Base-by-base conservation (phyloP, 2,113 vertebrate species). In the Telmatochromis sp. region DNA sequence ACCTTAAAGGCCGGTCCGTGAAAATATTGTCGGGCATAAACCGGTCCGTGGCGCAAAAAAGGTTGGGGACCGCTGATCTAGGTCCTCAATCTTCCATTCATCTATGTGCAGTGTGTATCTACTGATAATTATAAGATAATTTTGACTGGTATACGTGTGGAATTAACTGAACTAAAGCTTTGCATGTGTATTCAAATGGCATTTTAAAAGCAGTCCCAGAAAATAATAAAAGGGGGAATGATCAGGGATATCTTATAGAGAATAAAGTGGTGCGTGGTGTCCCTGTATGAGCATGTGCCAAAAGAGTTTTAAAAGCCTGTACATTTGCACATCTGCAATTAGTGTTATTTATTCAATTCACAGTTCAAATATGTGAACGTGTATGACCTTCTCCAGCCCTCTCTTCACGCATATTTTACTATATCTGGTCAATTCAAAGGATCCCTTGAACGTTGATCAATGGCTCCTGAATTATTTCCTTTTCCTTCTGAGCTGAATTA, bases 31-130 rank as follows among this genome's bases (percentile, higher is more conserved):
- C 3, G 42, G 42, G 14, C 42, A 47, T 47, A 47, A 47, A 47
- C 42, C 0, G 42, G 42, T 45, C 42, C 6, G 13, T 45, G 13
- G 42, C 6, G 13, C 42, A 14, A 45, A 45, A 45, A 4, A 45
- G 13, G 42, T 7, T 45, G 42, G 1, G 0, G 42, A 45, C 42
- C 12, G 2, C 42, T 45, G 42, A 1, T 45, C 12, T 42, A 28
- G 68, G 9, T 26, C 23, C 40, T 75, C 23, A 28, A 28, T 28
- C 21, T 45, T 0, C 68, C 40, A 73, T 73, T 73, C 8, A 73
- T 73, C 68, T 73, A 28, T 47, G 40, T 47, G 4, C 40, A 73
- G 23, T 75, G 23, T 19, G 14, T 11, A 73, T 45, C 21, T 2
- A 26, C 23, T 75, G 14, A 28, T 75, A 75, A 75, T 28, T 75